A percentile compares a stretch with the other conserved stretches of the same genome.
phyloP scores from a whole-genome alignment of 1,140 invertebrate genomes.

The Belonocnema kinseyi region DNA sequence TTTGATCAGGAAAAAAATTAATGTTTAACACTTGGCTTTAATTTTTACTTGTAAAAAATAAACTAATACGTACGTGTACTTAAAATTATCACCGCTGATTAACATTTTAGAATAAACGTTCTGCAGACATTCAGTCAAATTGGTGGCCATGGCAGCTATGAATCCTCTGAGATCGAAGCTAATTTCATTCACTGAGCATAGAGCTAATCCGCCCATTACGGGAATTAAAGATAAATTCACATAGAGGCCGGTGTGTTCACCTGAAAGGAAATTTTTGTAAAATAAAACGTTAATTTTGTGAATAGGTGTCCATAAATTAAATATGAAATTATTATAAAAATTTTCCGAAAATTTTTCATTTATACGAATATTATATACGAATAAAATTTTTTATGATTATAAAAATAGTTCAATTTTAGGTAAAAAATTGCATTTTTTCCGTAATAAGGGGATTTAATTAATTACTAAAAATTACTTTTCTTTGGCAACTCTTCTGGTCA shows the following conservation, averaged over 20 bases:
- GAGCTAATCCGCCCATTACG: conserved; percentile 89
- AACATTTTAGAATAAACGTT: conserved; percentile 92
- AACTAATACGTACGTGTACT: conserved; percentile 83
- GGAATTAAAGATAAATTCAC: conserved; percentile 88
- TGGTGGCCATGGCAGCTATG: conserved; percentile 86
- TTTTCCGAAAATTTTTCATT: no score
- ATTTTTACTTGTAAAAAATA: conserved; percentile 2
- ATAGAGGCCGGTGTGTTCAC: conserved; percentile 85
- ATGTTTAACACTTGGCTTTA: no score
- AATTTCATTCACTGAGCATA: conserved; percentile 90
- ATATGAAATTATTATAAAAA: neutral
- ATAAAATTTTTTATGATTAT: no score
- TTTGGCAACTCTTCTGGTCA: no score
- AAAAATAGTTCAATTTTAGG: no score
- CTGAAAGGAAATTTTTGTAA: conserved; percentile 68
- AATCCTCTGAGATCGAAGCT: conserved; percentile 88
- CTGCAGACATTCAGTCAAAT: conserved; percentile 90
- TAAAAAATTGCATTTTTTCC: no score
- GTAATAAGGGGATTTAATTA: no score
- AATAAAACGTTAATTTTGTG: neutral
- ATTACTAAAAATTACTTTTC: no score
- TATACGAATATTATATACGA: no score
- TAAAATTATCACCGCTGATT: conserved; percentile 87
- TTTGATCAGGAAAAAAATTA: no score
- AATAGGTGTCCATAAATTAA: neutral